Conservation (phyloP, 2,113 vertebrate genomes). For the Delphinus delphis region DNA sequence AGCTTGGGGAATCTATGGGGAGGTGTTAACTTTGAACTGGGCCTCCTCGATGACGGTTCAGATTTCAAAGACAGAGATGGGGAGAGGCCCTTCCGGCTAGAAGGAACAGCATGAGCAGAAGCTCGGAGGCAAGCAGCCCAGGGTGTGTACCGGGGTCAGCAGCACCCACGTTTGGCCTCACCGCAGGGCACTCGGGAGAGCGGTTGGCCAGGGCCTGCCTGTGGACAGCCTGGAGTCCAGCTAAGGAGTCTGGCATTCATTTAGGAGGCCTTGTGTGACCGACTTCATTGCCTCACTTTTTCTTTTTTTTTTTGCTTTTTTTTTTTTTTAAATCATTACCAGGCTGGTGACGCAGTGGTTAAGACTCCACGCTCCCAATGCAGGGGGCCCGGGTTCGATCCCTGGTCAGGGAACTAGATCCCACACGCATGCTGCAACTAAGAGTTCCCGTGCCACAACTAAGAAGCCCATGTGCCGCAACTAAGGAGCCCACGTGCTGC, state of each 20-base stretch:
- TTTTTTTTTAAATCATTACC: not conserved
- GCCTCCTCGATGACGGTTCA: not conserved
- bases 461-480: no score
- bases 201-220: not conserved
- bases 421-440: no score
- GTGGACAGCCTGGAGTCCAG: not conserved
- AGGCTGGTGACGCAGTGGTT: no score
- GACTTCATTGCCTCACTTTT: not conserved
- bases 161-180: not conserved
- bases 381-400: no score
- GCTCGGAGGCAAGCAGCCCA: not conserved
- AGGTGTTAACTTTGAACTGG: not conserved
- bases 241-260: conserved; percentile 18
- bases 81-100: not conserved
- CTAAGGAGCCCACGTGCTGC: no score
- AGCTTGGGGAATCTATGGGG: not conserved
- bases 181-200: not conserved
- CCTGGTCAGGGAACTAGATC: no score
- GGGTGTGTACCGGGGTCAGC: not conserved
- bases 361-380: no score
- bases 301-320: not conserved
- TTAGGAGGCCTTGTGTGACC: not conserved
- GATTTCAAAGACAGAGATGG: not conserved
- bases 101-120: not conserved
- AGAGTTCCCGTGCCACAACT: no score